phyloP scores from a whole-genome alignment of 2,888 invertebrate species.

The Agrilus mali region DNA sequence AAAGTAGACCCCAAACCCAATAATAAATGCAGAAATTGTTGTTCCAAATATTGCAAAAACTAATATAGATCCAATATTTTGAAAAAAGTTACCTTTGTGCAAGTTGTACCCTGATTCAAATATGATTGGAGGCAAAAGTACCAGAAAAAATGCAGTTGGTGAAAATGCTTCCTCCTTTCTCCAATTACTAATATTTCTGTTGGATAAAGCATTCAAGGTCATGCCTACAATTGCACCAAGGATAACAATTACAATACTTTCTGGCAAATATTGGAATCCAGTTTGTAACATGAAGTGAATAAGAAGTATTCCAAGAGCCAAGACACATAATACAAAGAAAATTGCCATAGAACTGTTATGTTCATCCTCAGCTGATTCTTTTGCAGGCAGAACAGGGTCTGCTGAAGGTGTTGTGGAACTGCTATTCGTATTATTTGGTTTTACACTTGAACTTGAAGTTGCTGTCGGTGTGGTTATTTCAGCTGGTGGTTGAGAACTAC shows the following conservation, averaged over 20 bases:
- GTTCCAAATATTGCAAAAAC: conserved; percentile 97
- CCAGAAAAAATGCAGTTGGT: conserved; percentile 94
- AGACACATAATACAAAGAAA: conserved; percentile 92
- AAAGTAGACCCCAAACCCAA: conserved; percentile 92
- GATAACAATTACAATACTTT: conserved; percentile 94
- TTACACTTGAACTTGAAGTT: neutral
- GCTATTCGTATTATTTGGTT: conserved; percentile 25
- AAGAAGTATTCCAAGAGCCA: conserved; percentile 85
- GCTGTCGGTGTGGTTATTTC: conserved; percentile 1
- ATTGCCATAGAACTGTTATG: conserved; percentile 95
- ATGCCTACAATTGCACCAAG: conserved; percentile 88
- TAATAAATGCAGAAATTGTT: conserved; percentile 90
- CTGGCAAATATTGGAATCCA: conserved; percentile 92
- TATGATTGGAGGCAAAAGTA: conserved; percentile 94
- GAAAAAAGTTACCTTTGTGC: conserved; percentile 92
- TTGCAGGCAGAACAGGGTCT: conserved; percentile 73
- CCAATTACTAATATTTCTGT: conserved; percentile 86
- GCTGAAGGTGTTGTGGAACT: conserved; percentile 44
- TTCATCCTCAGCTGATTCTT: conserved; percentile 88
- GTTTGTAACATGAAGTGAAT: conserved; percentile 93
- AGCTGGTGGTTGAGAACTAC: conserved; percentile 1
- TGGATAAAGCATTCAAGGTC: conserved; percentile 78
- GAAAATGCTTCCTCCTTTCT: conserved; percentile 96
- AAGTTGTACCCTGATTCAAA: conserved; percentile 99
- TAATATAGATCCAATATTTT: conserved; percentile 97